Evolutionary conservation across 1,140 invertebrate species (phyloP), one percentile per base, ranked within the genome.

Genomic region (Euura lappo): DNA sequence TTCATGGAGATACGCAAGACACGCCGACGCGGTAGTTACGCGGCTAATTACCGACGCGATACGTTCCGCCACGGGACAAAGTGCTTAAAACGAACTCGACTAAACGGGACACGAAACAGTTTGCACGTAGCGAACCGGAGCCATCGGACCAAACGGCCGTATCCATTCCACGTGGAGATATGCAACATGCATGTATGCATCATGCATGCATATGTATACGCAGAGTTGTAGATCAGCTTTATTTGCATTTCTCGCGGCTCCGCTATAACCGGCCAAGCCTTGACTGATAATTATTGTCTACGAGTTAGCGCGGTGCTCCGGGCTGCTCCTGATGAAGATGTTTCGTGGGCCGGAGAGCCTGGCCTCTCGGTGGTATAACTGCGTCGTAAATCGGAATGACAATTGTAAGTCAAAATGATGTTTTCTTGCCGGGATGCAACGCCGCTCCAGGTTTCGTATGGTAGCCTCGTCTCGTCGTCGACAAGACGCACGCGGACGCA

Each of bases 271-370:
- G 77, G 77, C 72, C 68, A 73, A 75, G 71, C 77, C 70, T 66
- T 72, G 72, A 66, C 73, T 75, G 76, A 79, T 79, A 79, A 80
- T 80, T 79, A 79, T 79, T 75, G 74, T 79, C 74, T 74, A 78
- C 70, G 66, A 11, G 76, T 45, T 69, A 69, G 70, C 46, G 67
- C 66, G 28, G 64, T 13, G 69, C 72, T 75, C 44, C 13, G 46
- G 42, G 67, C 42, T 47, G 45, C 44, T 67, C 73, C 70, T 68
- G 66, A 68, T 68, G 28, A 44, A 68, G 66, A 68, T 44, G 44
- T 68, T 68, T 68, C 66, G 66, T 44, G 44, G 66, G 13, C 66
- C 44, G 51, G 28, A 28, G 66, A 28, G 42, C 66, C 6, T 7
- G 66, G 8, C 42, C 66, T 28, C 66, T 28, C 66, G 66, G 66